Evolutionary conservation across 2,888 invertebrate genomes (phyloP).

Genomic region (Eugnorisma glareosa): DNA sequence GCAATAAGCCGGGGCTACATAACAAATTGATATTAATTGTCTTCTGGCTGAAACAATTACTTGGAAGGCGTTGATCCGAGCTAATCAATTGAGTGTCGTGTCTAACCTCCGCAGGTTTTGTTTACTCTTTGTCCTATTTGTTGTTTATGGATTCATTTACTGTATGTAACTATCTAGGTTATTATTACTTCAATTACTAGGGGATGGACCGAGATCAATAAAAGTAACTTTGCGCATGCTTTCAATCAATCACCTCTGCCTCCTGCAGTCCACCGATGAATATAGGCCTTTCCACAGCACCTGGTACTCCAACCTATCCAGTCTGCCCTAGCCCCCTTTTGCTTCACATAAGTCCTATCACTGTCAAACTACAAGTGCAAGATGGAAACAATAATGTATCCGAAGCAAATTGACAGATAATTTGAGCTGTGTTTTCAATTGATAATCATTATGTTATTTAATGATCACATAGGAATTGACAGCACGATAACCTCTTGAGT

Average conservation of each 20-base stretch:
- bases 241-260: background rate
- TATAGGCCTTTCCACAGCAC: background rate
- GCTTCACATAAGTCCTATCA: too few relatives aligned
- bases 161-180: background rate
- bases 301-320: too few relatives aligned
- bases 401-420: too few relatives aligned
- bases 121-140: slow-evolving; percentile 40
- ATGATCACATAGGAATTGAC: background rate
- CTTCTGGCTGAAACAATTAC: slow-evolving; percentile 52
- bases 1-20: slow-evolving; percentile 51
- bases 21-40: slow-evolving; percentile 68
- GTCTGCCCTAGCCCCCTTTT: too few relatives aligned
- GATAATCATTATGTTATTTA: background rate
- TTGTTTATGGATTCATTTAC: slow-evolving; percentile 12
- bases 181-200: background rate
- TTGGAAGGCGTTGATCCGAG: slow-evolving; percentile 18
- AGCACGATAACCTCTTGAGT: too few relatives aligned
- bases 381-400: background rate
- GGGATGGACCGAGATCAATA: background rate
- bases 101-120: slow-evolving; percentile 38
- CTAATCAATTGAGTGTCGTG: slow-evolving; percentile 54
- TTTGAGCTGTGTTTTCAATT: background rate
- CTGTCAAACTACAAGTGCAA: too few relatives aligned
- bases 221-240: background rate
- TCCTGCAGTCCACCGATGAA: background rate